Evolutionary conservation across 2,888 invertebrate species (phyloP).

Genomic region (Agonopterix subpropinquella): DNA sequence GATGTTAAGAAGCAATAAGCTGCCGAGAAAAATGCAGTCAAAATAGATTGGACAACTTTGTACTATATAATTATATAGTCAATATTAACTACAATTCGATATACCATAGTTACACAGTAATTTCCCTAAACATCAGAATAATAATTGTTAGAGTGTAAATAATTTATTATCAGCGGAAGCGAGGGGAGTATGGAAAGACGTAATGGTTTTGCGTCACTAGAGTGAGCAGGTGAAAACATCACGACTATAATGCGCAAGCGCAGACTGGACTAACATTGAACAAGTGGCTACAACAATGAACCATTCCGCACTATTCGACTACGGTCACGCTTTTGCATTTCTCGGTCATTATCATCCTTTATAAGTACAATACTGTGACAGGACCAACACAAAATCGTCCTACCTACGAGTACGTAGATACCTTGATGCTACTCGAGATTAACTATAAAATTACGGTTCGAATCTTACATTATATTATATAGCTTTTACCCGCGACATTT

Average conservation of each 20-base stretch:
- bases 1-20: background rate
- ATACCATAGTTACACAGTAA: background rate
- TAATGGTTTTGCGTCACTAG: background rate
- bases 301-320: background rate
- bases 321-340: slow-evolving; percentile 22
- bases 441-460: too few species aligned
- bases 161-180: slow-evolving; percentile 1
- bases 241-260: background rate
- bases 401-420: background rate
- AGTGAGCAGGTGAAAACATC: background rate
- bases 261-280: background rate
- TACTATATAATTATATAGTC: too few species aligned
- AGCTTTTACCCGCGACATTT: too few species aligned
- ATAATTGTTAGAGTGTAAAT: background rate
- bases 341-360: slow-evolving; percentile 24
- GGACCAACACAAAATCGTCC: slow-evolving; percentile 14
- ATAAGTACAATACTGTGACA: background rate
- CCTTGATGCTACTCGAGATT: too few species aligned
- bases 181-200: background rate
- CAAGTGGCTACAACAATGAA: slow-evolving; percentile 4
- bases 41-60: background rate
- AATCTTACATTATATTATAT: too few species aligned
- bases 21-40: background rate
- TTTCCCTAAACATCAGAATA: background rate
- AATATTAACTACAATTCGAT: background rate